Evolutionary conservation across 1,140 invertebrate species (phyloP).

Genomic region (fruit fly (Drosophila melanogaster)): Release_6_plus_ISO1_MT NT_033777.3:10599501-10600000

Average conservation of each 20-base stretch:
- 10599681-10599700: slow-evolving; percentile 12
- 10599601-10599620: slow-evolving; percentile 72
- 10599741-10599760: slow-evolving; percentile 82
- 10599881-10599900: slow-evolving; percentile 15
- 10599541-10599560: slow-evolving; percentile 24
- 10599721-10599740: slow-evolving; percentile 80
- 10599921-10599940: slow-evolving; percentile 1
- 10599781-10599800: slow-evolving; percentile 83
- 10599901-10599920: slow-evolving; percentile 64
- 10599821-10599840: slow-evolving; percentile 79
- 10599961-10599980: slow-evolving; percentile 47
- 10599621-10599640: slow-evolving; percentile 70
- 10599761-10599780: slow-evolving; percentile 59
- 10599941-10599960: slow-evolving; percentile 36
- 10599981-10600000: slow-evolving; percentile 71
- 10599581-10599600: slow-evolving; percentile 55
- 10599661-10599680: slow-evolving; percentile 76
- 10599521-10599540: slow-evolving; percentile 70
- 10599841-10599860: slow-evolving; percentile 73
- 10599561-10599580: slow-evolving; percentile 20
- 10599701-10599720: slow-evolving; percentile 10
- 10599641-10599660: slow-evolving; percentile 67
- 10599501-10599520: slow-evolving; percentile 75
- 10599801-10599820: slow-evolving; percentile 46
- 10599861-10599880: background rate